These are phyloP conservation scores for Agrenia bidenticulata DNA, from an alignment of 2,888 invertebrate species.

Conservation along the genomic window DNA sequence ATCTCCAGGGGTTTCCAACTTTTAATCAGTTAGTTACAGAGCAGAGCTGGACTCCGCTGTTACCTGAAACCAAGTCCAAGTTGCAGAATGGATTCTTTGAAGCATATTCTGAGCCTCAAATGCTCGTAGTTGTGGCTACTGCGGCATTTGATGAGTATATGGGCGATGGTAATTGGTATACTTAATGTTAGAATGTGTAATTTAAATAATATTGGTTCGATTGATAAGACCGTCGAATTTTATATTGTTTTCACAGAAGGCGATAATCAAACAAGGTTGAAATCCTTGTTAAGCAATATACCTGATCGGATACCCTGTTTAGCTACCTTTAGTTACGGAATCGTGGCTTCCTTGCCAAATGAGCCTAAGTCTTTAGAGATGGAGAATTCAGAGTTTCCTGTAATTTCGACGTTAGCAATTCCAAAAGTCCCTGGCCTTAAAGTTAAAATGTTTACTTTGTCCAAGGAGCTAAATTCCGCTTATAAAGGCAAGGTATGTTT, in stretches of 20 bases:
- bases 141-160: slow-evolving; percentile 15
- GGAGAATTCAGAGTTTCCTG: slow-evolving; percentile 36
- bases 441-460: slow-evolving; percentile 32
- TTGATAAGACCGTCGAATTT: too few species aligned
- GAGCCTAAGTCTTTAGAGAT: slow-evolving; percentile 26
- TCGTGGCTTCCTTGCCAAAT: slow-evolving; percentile 30
- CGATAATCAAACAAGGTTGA: slow-evolving; percentile 7
- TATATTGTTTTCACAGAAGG: slow-evolving; percentile 3
- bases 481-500: slow-evolving; percentile 35
- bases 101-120: slow-evolving; percentile 22
- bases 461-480: slow-evolving; percentile 19
- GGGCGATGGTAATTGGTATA: neutral
- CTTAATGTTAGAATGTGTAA: too few species aligned
- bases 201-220: too few species aligned
- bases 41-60: slow-evolving; percentile 5
- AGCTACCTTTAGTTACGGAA: slow-evolving; percentile 38
- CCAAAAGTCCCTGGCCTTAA: slow-evolving; percentile 45
- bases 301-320: slow-evolving; percentile 27
- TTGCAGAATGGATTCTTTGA: slow-evolving; percentile 19
- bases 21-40: neutral
- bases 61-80: slow-evolving; percentile 3
- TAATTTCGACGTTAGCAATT: slow-evolving; percentile 39
- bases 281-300: slow-evolving; percentile 9
- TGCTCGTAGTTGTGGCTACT: slow-evolving; percentile 1
- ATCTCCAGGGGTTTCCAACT: slow-evolving; percentile 3